Percentiles rank a stretch among this genome's conserved stretches.
Evolutionary conservation across 2,888 invertebrate genomes (phyloP).

Genomic region (Neelides folsomi): DNA sequence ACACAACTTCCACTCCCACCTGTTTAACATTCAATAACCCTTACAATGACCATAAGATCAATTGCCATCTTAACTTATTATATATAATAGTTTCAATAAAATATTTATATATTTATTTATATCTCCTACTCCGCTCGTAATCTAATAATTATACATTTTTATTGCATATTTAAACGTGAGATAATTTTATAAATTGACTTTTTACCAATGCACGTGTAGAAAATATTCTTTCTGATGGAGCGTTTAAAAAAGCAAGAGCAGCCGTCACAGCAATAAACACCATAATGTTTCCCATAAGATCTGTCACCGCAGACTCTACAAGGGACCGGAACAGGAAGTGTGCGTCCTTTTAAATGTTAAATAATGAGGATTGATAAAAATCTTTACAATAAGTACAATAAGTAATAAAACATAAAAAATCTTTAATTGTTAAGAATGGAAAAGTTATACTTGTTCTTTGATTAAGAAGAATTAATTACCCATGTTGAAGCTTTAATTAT

Average conservation of each 20-base stretch:
- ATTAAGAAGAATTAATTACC: no score
- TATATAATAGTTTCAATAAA: no score
- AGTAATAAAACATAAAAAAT: no score
- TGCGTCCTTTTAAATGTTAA: no score
- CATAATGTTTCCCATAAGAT: conserved; percentile 72
- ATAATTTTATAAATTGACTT: conserved; percentile 15
- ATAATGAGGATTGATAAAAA: no score
- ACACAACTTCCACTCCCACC: conserved; percentile 56
- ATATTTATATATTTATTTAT: no score
- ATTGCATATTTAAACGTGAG: no score
- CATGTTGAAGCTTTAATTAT: no score
- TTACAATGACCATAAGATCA: background rate
- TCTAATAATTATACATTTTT: background rate
- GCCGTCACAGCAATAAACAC: conserved; percentile 72
- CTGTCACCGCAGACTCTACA: conserved; percentile 72
- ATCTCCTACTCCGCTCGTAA: no score
- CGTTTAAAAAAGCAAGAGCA: conserved; percentile 83
- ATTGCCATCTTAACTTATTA: background rate
- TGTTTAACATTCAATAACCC: background rate
- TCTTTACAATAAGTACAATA: no score
- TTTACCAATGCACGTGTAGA: conserved; percentile 65
- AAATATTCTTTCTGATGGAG: conserved; percentile 57
- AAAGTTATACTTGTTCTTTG: no score
- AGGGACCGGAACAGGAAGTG: conserved; percentile 50
- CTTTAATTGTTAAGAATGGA: no score